Base-by-base conservation (phyloP, 30 jellyfish, hydroid and myxozoan species). In the Cassiopea xamachana region DNA sequence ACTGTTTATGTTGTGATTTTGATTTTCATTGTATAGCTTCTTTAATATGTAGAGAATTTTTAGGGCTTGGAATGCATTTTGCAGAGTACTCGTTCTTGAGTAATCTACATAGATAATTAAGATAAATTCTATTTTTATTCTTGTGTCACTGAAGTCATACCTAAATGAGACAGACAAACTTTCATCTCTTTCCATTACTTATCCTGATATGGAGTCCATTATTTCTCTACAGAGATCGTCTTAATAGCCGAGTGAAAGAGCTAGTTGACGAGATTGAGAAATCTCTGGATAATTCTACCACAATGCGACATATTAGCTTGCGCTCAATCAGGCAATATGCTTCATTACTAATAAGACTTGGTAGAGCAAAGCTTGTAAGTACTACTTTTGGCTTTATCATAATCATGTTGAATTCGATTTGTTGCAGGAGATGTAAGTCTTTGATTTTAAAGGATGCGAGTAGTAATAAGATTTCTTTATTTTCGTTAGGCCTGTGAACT, bases 251-350 rank as follows among this genome's bases (percentile, higher is more conserved):
- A 0, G 95, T 96, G 4, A 87, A 86, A 84, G 83, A 84, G 60
- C 85, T 96, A 75, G 80, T 88, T 39, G 97, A 75, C 51, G 93
- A 95, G 9, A 69, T 96, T 87, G 98, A 96, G 92, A 90, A 87
- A 59, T 96, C 99, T 1, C 78, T 96, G 84, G 99, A 96, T 60
- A 96, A 96, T 76, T 96, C 99, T 1, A 69, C 94, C 8, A 87
- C 96, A n/a, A 88, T 97, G 77, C 87, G 99, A 14, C 99, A 96
- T 74, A 97, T 96, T 60, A 92, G 98, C 74, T 78, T 96, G 74
- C 85, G 99, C 1, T 96, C 99, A 3, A 96, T 96, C 76, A 88
- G 99, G 69, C 96, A 74, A 46, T 96, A 80, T 64, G 92, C 92
- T 7, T 83, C 92, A 47, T 86, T 86, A 75, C 94, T 96, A 46